Base-by-base conservation (phyloP, 2,888 invertebrate species). In the Morpho deidamia region DNA sequence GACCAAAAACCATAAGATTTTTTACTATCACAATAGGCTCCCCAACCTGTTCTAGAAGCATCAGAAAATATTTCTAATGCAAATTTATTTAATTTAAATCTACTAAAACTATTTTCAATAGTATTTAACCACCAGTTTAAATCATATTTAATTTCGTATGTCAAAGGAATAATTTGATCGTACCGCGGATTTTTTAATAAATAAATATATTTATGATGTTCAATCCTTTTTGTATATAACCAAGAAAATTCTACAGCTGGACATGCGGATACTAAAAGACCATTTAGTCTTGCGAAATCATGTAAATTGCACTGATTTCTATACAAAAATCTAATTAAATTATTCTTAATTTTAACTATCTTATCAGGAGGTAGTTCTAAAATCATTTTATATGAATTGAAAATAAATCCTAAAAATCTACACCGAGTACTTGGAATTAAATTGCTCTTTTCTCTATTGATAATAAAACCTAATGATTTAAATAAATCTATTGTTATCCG, bases 31-130 rank as follows among this genome's bases (percentile, higher is more conserved):
- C 55, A 61, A 43, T 23, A 44, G 1, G 54, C 53, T n/a, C 61
- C 61, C 59, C 59, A 61, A n/a, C 58, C 61, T 1, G 49, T 49
- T n/a, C 47, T 45, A 1, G 60, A 62, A 8, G 57, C 56, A 32
- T 62, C 59, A 3, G 48, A 47, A 45, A 51, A 54, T 39, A 58
- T 59, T 59, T 57, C 58, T 12, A 55, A 38, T 11, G 7, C 11
- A 41, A 35, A 56, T n/a, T 11, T 34, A 14, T 14, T 14, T 14
- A 14, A 14, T 14, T 14, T 14, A 14, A 14, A 14, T 4, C 14
- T 14, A 14, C 11, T 3, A 14, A 14, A 38, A 37, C 7, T 10
- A 14, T 4, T 14, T 14, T 37, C 23, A 38, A 56, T 56, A n/a
- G 50, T 53, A 10, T 43, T 5, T 32, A 7, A 12, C 51, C 52